Base-by-base conservation (phyloP, 2,797 vertebrate species). In the Alcedo quadribrachys region DNA sequence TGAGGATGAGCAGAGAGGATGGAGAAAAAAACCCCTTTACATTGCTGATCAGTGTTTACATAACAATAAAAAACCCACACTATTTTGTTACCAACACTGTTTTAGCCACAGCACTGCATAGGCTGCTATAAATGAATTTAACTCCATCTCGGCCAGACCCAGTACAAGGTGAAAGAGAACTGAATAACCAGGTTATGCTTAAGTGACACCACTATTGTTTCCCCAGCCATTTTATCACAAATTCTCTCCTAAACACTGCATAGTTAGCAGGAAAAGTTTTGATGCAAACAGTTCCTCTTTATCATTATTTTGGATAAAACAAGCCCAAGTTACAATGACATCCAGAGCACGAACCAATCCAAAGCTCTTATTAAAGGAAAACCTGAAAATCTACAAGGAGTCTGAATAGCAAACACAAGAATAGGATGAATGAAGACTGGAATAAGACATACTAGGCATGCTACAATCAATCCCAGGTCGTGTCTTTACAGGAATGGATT, bases 1-100 rank as follows among this genome's bases (percentile, higher is more conserved):
- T 0, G 46, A 67, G 21, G 37, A 40, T 40, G 37, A 40, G 21
- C 1, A 2, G 12, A 7, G 5, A 1, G 1, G 1, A 4, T 10
- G 14, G 3, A 5, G 5, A 22, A 22, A 76, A 32, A 43, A 83
- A 70, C 63, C 12, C 13, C 24, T 40, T 55, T 35, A 24, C 7
- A 18, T 8, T 32, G 42, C 25, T 46, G n/a, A 6, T 54, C 58
- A 63, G 27, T 42, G 37, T 15, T 40, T 40, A 40, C 37, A 40
- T 40, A 83, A 75, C 22, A 71, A 66, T 16, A 12, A 46, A 48
- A 57, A 15, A 25, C 9, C 6, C 17, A 45, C 43, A 81, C 5
- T 40, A 14, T 7, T 27, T 12, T 27, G 15, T 69, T 79, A 65
- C 7, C 58, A 58, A 54, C 28, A 10, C 11, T 50, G 42, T 46